phyloP scores from a whole-genome alignment of 2,797 vertebrate genomes.

The Lepus townsendii region DNA sequence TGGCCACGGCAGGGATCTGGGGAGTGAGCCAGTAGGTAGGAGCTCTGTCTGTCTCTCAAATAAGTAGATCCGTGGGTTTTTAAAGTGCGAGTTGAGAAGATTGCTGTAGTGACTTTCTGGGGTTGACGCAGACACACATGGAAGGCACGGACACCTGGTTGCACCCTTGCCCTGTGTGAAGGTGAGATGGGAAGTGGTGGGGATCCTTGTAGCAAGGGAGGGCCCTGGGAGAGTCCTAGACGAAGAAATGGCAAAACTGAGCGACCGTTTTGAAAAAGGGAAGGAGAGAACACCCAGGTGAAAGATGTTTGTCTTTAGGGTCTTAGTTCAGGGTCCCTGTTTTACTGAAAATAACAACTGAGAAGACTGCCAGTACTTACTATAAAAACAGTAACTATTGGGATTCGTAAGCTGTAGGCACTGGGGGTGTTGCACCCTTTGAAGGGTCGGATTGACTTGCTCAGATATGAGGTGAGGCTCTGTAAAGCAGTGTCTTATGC shows the following conservation, averaged over 20 bases:
- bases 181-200: background rate
- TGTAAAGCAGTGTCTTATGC: background rate
- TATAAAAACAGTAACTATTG: background rate
- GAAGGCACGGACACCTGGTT: background rate
- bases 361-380: background rate
- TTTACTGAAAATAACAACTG: constrained; percentile 20
- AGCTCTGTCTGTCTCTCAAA: too few relatives aligned
- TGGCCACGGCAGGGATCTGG: too few relatives aligned
- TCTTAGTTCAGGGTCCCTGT: background rate
- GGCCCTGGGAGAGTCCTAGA: background rate
- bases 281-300: background rate
- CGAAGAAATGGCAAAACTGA: background rate
- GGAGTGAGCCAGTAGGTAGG: too few relatives aligned
- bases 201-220: background rate
- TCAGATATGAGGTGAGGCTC: background rate
- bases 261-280: background rate
- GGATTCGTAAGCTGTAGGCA: background rate
- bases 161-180: background rate
- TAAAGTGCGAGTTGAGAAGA: background rate
- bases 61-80: too few relatives aligned
- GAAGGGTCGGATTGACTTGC: constrained; percentile 7
- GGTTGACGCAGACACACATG: background rate
- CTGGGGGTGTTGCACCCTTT: background rate
- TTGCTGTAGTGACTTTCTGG: background rate
- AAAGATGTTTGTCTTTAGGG: background rate